Conservation (phyloP, 2,113 vertebrate species). For the Heteronetta atricapilla region DNA sequence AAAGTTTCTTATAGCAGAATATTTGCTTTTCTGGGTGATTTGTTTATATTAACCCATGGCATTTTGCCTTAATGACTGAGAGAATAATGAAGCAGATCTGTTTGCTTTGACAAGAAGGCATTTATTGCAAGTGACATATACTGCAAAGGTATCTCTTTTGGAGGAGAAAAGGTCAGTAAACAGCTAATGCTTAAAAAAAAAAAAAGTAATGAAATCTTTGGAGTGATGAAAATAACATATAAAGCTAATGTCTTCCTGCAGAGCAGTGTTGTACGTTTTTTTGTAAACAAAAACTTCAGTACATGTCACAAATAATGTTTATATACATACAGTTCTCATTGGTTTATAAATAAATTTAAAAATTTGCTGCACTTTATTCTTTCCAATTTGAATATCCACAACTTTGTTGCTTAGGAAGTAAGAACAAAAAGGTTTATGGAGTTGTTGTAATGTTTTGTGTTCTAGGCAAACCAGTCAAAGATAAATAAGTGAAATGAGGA, state of each 20-base stretch:
- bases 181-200: background rate
- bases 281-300: background rate
- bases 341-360: background rate
- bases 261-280: background rate
- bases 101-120: background rate
- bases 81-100: background rate
- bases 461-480: background rate
- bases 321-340: background rate
- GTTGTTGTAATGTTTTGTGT: background rate
- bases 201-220: background rate
- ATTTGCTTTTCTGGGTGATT: background rate
- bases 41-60: background rate
- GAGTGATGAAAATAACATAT: background rate
- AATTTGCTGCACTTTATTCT: background rate
- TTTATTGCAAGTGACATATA: background rate
- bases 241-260: background rate
- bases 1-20: background rate
- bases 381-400: fast-evolving
- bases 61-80: background rate
- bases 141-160: background rate
- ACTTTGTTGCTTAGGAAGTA: background rate
- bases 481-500: background rate
- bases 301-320: background rate
- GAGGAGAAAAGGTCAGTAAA: background rate
- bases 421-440: background rate